A percentile compares a stretch with the other conserved stretches of the same genome.
Evolutionary conservation across 2,888 invertebrate species (phyloP).

Genomic region (Cataglyphis cursor): DNA sequence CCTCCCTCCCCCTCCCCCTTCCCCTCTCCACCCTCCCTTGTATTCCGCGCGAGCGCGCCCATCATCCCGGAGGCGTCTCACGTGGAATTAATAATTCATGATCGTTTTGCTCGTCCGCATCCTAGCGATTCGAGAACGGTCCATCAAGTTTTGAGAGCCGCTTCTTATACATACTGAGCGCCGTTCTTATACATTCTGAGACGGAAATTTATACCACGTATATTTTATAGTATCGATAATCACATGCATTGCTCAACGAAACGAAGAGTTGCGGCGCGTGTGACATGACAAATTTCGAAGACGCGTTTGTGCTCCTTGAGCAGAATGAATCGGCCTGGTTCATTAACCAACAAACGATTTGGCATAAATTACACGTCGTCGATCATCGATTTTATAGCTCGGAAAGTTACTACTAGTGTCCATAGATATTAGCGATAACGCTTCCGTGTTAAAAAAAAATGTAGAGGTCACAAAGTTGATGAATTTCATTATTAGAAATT

Average conservation of each 20-base stretch:
- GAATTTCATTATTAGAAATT: neutral
- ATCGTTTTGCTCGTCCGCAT: conserved; percentile 10
- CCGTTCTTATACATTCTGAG: neutral
- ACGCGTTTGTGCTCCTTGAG: neutral
- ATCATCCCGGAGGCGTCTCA: conserved; percentile 23
- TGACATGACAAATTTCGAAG: conserved; percentile 23
- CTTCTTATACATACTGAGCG: neutral
- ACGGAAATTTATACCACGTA: neutral
- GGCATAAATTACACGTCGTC: neutral
- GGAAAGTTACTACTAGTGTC: neutral
- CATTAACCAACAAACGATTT: conserved; percentile 12
- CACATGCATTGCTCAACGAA: neutral
- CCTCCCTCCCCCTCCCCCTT: neutral
- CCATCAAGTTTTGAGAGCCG: neutral
- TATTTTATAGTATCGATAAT: conserved; percentile 16
- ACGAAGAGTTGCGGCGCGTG: conserved; percentile 20
- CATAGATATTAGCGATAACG: neutral
- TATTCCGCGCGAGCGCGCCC: conserved; percentile 25
- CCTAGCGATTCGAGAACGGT: conserved; percentile 11
- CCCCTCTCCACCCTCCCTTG: neutral
- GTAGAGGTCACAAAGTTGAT: neutral
- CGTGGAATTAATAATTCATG: conserved; percentile 52
- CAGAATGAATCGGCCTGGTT: conserved; percentile 8
- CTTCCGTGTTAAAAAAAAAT: neutral
- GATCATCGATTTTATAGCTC: neutral